Base-by-base conservation (phyloP, 2,113 vertebrate genomes). In the Trochalopteron elliotii region DNA sequence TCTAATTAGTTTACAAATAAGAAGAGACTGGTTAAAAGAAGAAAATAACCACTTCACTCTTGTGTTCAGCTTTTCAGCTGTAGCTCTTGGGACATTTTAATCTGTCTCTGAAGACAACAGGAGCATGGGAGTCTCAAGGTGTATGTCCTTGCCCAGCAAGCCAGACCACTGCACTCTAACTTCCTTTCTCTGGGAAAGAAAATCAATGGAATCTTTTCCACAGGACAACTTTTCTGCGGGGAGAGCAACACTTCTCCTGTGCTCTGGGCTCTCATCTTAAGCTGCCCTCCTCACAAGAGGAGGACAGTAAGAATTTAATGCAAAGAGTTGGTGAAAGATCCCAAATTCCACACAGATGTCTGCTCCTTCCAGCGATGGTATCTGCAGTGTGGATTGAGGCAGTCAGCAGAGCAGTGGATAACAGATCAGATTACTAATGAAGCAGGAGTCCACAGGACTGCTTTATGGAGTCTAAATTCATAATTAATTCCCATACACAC, bases 401-500 rank as follows among this genome's bases (percentile, higher is more conserved):
- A 52, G 45, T 28, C 60, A 89, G 83, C 89, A 55, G 83, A 21
- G 82, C 90, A 71, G 82, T 15, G 84, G 35, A 85, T 52, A 37
- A 77, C 83, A 52, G 93, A 81, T 71, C 90, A 64, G 86, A 68
- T 74, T 90, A 5, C 88, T 96, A 82, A 93, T 49, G 80, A 96
- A 76, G 83, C 77, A 33, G n/a, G 60, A 96, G 85, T 49, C 92
- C 65, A 78, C 69, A 76, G 23, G 90, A 89, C 15, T 83, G 88
- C 86, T 92, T 84, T 50, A 42, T 55, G 19, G 12, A 83, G 69
- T 53, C 83, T 71, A 89, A 93, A 95, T 79, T 87, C 59, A 69
- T 82, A 84, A 94, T 92, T 84, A 96, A 95, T 96, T 95, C 90
- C 78, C 79, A 53, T 19, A 53, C 88, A 95, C 86, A 93, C 22